Evolutionary conservation across 2,888 invertebrate genomes (phyloP).

Genomic region (Cantharis rustica): DNA sequence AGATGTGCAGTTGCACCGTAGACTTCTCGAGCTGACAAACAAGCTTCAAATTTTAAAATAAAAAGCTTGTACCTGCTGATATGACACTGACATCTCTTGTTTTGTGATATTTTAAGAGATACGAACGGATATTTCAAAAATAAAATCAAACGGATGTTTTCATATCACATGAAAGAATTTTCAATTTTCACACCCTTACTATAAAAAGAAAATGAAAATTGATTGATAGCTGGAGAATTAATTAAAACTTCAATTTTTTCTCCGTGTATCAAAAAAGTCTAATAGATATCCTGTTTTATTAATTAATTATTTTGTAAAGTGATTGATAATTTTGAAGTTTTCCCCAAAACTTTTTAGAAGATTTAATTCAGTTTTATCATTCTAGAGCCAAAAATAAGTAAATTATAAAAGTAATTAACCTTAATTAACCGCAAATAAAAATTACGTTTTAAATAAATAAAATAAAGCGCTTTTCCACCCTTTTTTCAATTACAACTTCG

Average conservation of each 20-base stretch:
- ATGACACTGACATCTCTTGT: not conserved
- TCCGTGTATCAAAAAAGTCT: not conserved
- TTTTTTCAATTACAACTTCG: not conserved
- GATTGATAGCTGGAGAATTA: not conserved
- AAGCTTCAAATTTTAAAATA: not conserved
- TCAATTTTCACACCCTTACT: not conserved
- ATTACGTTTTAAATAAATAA: not conserved
- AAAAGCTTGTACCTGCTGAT: not conserved
- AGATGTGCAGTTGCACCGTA: not conserved
- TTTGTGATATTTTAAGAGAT: not conserved
- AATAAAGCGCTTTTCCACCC: not conserved
- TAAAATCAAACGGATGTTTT: not conserved
- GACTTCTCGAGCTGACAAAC: not conserved
- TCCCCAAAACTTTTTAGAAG: not conserved
- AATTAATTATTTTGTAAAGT: not conserved
- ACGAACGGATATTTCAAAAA: not conserved
- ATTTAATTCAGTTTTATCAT: not conserved
- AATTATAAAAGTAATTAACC: not conserved
- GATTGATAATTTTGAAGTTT: not conserved
- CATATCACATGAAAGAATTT: not conserved
- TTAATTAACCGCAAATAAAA: not conserved
- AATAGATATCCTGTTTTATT: not conserved
- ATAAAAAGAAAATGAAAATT: not conserved
- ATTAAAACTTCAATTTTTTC: not conserved
- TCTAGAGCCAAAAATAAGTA: not conserved